Base-by-base conservation (phyloP, 2,888 invertebrate species). In the Pegoplata infirma region DNA sequence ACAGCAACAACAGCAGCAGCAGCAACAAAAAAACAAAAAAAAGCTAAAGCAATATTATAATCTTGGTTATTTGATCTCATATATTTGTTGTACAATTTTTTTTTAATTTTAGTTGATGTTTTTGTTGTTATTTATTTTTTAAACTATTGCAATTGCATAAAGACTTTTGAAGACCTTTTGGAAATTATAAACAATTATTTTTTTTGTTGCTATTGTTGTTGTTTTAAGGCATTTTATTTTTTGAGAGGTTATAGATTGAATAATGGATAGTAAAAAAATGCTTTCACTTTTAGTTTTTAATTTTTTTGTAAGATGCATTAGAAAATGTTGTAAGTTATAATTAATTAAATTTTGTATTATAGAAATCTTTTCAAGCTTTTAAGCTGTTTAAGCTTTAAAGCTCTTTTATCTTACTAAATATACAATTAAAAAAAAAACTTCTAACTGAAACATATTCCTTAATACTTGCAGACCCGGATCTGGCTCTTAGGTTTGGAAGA, bases 141-240 rank as follows among this genome's bases (percentile, higher is more conserved):
- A 19, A 69, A 53, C 53, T 23, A 44, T 78, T 53, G 68, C 32
- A 74, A 56, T 49, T 74, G 46, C 61, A 21, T 56, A 56, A 55
- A 63, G 56, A 32, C 71, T 63, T 55, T 56, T n/a, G n/a, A 66
- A 49, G 66, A 74, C 74, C 74, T 78, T 71, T 78, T 66, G 32
- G 12, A 55, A 25, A 61, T 61, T 61, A 36, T 17, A 32, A 32
- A 53, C 44, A 55, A 68, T 61, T 55, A 53, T 59, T 59, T 46
- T 25, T 2, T 12, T 59, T n/a, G n/a, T n/a, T n/a, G n/a, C n/a
- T n/a, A n/a, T n/a, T n/a, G n/a, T n/a, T n/a, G n/a, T n/a, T n/a
- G n/a, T n/a, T 23, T 44, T 46, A 3, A 58, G 12, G 36, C n/a
- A n/a, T 40, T 47, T 55, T 51, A 10, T 32, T 28, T 40, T n/a